Conservation (phyloP, 2,113 vertebrate species). For the Pelvicachromis taeniatus region DNA sequence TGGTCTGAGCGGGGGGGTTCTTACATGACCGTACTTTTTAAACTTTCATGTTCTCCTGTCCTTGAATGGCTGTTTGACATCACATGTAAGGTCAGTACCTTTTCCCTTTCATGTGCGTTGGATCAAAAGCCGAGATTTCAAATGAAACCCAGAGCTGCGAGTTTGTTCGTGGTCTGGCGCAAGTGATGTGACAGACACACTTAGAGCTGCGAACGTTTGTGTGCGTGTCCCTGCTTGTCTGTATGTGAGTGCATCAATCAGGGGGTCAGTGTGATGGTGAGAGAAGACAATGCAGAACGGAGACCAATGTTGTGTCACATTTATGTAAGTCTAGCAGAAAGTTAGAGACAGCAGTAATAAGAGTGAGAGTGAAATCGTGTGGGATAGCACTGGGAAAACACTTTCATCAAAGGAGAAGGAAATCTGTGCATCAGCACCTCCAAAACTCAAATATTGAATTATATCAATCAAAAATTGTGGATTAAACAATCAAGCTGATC, state of each 20-base stretch:
- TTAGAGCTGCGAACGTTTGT: neutral
- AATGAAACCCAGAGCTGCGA: neutral
- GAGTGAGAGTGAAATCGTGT: neutral
- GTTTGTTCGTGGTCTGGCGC: neutral
- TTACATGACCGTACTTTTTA: neutral
- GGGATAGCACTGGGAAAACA: neutral
- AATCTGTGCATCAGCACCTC: neutral
- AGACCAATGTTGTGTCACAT: neutral
- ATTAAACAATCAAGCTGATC: accelerated
- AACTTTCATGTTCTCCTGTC: neutral
- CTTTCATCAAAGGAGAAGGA: neutral
- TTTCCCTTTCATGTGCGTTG: neutral
- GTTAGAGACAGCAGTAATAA: neutral
- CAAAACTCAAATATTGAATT: neutral
- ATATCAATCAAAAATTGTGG: neutral
- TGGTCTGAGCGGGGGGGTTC: neutral
- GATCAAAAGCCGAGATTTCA: neutral
- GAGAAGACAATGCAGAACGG: neutral
- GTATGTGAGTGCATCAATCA: neutral
- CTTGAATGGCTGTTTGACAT: neutral
- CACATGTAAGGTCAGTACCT: neutral
- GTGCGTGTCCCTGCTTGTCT: neutral
- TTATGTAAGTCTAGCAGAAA: neutral
- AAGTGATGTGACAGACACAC: neutral
- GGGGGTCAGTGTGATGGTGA: neutral